Evolutionary conservation across 2,888 invertebrate species (phyloP), one percentile per base, ranked within the genome.

Genomic region (Bembecia ichneumoniformis): DNA sequence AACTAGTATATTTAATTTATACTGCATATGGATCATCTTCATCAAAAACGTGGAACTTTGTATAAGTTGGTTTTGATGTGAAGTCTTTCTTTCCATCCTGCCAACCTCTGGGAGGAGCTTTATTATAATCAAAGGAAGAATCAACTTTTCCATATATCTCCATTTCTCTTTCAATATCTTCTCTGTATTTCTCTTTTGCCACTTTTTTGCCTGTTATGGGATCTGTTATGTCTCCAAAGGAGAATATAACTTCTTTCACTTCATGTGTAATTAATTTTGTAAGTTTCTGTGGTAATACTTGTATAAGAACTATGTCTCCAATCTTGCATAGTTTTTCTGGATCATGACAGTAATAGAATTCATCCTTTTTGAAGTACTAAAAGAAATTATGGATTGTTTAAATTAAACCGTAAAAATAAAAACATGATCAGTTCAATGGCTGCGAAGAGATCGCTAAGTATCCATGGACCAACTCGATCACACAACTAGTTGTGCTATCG

Each of bases 31-130:
- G 93, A 70, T 91, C 89, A 63, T 93, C 90, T 67, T 92, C 88
- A 64, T 92, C 92, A 86, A 92, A 91, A 20, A 94, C 93, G 64
- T 95, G 92, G 66, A 92, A 95, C 65, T 94, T 94, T 5, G 91
- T 90, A 57, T 94, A 94, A 0, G 92, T 92, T 55, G 92, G 91
- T 70, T 91, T 91, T 60, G 94, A 91, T 10, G 93, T 91, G 58
- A 94, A 95, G 71, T 96, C 96, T 82, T 91, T 93, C 63, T 90
- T 93, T 55, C 93, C 94, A 67, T 95, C 94, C 65, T 93, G 91
- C 88, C 93, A 92, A 7, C 96, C 96, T 78, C 96, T 89, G 2
- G 91, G 88, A 3, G 93, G 93, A 49, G 95, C 94, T 62, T 93
- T 90, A 0, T 90, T 87, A 66, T 96, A 95, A 58, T 94, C 89